Evolutionary conservation across 2,113 vertebrate genomes (phyloP).

Genomic region (Gobio gobio): DNA sequence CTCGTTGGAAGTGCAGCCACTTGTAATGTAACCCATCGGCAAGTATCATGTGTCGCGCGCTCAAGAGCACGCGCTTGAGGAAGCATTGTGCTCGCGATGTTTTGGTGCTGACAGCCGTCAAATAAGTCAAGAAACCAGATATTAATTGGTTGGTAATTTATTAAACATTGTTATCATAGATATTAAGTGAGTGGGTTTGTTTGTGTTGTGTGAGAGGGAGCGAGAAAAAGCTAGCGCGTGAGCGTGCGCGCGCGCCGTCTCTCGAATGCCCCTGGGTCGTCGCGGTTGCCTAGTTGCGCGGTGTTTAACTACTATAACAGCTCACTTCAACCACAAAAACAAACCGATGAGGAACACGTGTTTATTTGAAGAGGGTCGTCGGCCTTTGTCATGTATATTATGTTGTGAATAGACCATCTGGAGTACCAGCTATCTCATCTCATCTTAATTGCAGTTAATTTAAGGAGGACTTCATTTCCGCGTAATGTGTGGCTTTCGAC

Average conservation of each 20-base stretch:
- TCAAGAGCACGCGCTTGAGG: background rate
- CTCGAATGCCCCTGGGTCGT: constrained; percentile 3
- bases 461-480: background rate
- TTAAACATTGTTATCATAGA: background rate
- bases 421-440: background rate
- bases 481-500: background rate
- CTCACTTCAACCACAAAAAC: constrained; percentile 25
- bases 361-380: background rate
- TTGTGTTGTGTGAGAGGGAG: background rate
- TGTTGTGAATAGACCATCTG: background rate
- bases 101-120: background rate
- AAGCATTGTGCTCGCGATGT: background rate
- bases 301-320: background rate
- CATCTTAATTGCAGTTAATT: background rate
- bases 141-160: background rate
- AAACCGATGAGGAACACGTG: background rate
- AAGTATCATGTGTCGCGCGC: background rate
- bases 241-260: background rate
- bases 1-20: background rate
- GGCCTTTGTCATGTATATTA: background rate
- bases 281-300: constrained; percentile 42
- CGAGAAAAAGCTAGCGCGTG: background rate
- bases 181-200: background rate
- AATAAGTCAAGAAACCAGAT: background rate
- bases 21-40: background rate